Evolutionary conservation across 1,140 invertebrate species (phyloP).

Genomic region (Himalopsyche phryganea): DNA sequence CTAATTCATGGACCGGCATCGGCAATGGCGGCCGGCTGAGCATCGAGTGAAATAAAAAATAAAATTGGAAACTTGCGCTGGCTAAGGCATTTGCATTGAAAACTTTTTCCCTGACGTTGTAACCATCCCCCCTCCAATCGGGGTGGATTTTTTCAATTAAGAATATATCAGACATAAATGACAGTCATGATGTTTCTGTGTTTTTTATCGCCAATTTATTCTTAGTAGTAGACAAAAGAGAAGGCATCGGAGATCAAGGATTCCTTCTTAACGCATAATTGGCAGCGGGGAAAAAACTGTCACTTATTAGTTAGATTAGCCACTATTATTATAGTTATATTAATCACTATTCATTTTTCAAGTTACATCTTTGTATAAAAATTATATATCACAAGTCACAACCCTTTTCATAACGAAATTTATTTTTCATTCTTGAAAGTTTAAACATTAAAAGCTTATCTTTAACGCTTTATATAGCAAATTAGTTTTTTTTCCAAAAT

Average conservation of each 20-base stretch:
- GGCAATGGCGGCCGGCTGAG: constrained; percentile 39
- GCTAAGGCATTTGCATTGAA: constrained; percentile 30
- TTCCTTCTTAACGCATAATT: constrained; percentile 10
- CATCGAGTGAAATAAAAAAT: constrained; percentile 2
- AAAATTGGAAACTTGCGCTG: constrained; percentile 2
- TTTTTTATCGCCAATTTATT: constrained; percentile 18
- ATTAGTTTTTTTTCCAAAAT: no score
- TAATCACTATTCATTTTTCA: no score
- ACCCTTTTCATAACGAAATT: no score
- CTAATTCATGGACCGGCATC: constrained; percentile 53
- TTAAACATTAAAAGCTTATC: no score
- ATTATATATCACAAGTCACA: no score
- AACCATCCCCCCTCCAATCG: constrained; percentile 9
- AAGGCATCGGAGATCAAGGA: not conserved
- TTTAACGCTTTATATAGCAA: no score
- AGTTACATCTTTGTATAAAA: no score
- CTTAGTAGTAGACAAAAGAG: not conserved
- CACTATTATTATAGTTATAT: no score
- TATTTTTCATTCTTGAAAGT: no score
- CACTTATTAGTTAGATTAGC: no score
- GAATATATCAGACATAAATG: constrained; percentile 19
- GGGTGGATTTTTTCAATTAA: constrained; percentile 32
- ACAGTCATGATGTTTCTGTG: constrained; percentile 28
- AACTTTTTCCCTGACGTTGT: constrained; percentile 18
- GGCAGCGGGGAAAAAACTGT: not conserved